phyloP scores from a whole-genome alignment of 1,140 invertebrate species.

The Tetramorium alpestre region DNA sequence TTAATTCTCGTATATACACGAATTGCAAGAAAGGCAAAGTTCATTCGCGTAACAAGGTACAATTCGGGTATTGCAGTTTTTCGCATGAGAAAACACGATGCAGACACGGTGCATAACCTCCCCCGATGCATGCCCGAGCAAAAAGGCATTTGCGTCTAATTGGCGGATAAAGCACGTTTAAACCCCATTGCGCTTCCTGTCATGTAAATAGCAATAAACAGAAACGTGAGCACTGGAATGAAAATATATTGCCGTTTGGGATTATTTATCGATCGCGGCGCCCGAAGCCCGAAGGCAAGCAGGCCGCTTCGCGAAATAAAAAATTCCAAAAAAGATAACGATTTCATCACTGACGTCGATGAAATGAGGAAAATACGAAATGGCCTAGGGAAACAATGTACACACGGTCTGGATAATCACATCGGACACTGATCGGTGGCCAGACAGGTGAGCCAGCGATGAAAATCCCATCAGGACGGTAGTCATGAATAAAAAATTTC shows the following conservation, averaged over 20 bases:
- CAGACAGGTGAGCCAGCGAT: constrained; percentile 77
- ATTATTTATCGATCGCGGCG: constrained; percentile 32
- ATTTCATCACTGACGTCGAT: constrained; percentile 55
- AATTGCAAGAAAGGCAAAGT: constrained; percentile 34
- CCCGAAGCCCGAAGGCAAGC: not conserved
- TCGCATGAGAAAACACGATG: constrained; percentile 50
- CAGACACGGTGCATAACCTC: constrained; percentile 15
- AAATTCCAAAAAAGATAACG: constrained; percentile 10
- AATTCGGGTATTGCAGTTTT: constrained; percentile 50
- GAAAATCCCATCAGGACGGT: constrained; percentile 77
- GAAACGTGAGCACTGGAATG: not conserved
- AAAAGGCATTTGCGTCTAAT: constrained; percentile 39
- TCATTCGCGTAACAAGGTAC: constrained; percentile 21
- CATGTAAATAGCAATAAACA: constrained; percentile 23
- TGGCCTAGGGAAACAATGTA: constrained; percentile 16
- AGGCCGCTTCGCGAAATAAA: constrained; percentile 6
- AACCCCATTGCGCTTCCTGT: not conserved
- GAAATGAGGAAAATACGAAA: constrained; percentile 50
- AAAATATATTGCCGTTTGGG: not conserved
- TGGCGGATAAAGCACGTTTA: constrained; percentile 42
- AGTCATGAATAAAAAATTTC: constrained; percentile 80
- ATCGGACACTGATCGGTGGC: constrained; percentile 73
- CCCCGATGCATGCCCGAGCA: not conserved
- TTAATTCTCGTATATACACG: constrained; percentile 57
- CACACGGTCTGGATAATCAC: constrained; percentile 66